Evolutionary conservation across 2,113 vertebrate genomes (phyloP), one percentile per base, ranked within the genome.

Genomic region (Brevimyrus niger): DNA sequence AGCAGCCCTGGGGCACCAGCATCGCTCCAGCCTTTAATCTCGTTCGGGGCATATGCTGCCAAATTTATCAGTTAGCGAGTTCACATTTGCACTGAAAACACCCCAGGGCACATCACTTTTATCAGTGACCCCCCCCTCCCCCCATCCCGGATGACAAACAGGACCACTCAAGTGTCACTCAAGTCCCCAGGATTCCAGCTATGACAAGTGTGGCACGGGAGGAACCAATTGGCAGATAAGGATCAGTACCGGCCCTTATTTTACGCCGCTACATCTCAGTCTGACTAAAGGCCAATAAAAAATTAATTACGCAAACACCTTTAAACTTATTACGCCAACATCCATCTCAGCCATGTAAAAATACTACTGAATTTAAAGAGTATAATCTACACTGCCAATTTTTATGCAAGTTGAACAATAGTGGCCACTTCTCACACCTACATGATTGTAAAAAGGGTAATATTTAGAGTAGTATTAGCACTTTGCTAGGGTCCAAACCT

Each of bases 201-300:
- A 88, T 65, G 87, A 90, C 17, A 87, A 91, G 91, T 89, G 92
- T 92, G 93, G 80, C 94, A 90, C 91, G 91, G 53, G 93, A 95
- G 42, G 21, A 86, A 51, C 27, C 11, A 35, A 86, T 11, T 9
- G 3, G 46, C 8, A 35, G 48, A 10, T 86, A 15, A 1, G n/a
- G 7, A 17, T 19, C 48, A 4, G n/a, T 27, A 46, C 38, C 17
- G 89, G n/a, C 86, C 90, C 90, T 89, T 91, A 15, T 15, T 73
- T 35, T 73, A 69, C 65, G 3, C 27, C 27, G 31, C 27, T 13
- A 15, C 27, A 73, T 35, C 27, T 35, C 65, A 13, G 65, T 73
- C 31, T 1, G 3, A 73, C 65, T 31, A 73, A 11, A 73, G 35
- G 31, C 35, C 65, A 73, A 73, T 4, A 35, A 35, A 31, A 73